Conservation (phyloP, 2,113 vertebrate species). For the Geococcyx californianus region DNA sequence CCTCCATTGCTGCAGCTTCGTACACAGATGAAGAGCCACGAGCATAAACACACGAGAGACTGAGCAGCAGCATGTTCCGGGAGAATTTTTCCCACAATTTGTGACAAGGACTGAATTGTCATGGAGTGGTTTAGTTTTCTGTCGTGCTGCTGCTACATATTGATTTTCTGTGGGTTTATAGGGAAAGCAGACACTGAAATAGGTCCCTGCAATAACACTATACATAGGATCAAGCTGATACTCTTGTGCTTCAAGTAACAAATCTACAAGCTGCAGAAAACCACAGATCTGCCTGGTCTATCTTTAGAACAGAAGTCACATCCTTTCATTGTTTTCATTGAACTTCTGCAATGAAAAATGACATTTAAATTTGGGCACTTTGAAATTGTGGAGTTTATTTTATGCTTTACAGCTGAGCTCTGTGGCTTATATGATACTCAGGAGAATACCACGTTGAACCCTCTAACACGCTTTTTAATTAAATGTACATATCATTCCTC, state of each 20-base stretch:
- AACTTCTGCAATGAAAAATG: constrained; percentile 33
- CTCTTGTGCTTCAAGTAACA: not conserved
- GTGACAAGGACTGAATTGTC: not conserved
- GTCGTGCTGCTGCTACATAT: not conserved
- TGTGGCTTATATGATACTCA: not conserved
- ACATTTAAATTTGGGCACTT: constrained; percentile 24
- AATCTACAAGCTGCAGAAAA: constrained; percentile 16
- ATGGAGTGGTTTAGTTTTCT: not conserved
- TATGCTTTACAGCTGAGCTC: not conserved
- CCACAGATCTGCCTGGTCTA: constrained; percentile 30
- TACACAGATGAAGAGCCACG: not conserved
- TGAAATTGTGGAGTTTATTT: constrained; percentile 15
- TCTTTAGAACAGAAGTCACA: constrained; percentile 64
- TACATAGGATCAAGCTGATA: not conserved
- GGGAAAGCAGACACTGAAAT: not conserved
- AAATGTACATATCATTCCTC: not conserved
- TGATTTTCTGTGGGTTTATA: not conserved
- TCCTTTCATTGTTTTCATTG: constrained; percentile 65
- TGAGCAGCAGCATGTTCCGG: not conserved
- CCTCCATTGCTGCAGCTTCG: not conserved
- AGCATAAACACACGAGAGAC: not conserved
- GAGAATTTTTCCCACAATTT: not conserved
- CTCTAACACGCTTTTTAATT: not conserved
- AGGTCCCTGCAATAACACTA: not conserved
- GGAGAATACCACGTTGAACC: not conserved